These are phyloP conservation scores for Amblyteles armatorius DNA, from an alignment of 2,888 invertebrate genomes.

Conservation along the genomic window DNA sequence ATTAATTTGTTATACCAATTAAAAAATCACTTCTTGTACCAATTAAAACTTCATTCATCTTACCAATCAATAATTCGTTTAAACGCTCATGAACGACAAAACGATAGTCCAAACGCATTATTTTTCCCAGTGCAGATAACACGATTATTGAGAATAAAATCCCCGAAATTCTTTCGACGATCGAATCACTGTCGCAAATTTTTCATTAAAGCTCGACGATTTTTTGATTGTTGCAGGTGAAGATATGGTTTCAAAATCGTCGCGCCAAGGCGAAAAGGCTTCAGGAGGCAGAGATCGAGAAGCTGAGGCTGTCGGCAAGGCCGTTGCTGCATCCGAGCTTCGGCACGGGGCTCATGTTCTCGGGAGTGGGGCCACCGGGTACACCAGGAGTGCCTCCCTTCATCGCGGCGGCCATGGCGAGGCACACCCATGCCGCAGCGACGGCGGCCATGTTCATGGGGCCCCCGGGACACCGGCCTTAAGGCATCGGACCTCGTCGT, in stretches of 20 bases:
- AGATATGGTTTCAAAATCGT: slow-evolving; percentile 91
- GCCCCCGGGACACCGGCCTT: slow-evolving; percentile 83
- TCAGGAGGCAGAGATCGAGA: slow-evolving; percentile 98
- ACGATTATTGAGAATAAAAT: too few relatives aligned
- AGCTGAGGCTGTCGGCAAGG: slow-evolving; percentile 93
- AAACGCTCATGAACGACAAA: too few relatives aligned
- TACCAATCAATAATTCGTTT: too few relatives aligned
- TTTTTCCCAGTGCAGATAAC: too few relatives aligned
- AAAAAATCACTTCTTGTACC: too few relatives aligned
- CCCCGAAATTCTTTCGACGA: background rate
- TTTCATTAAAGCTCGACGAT: background rate
- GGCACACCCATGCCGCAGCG: slow-evolving; percentile 86
- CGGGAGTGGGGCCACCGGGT: slow-evolving; percentile 87
- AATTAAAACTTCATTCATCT: too few relatives aligned
- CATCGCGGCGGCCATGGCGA: slow-evolving; percentile 87
- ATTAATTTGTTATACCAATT: background rate
- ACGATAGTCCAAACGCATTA: too few relatives aligned
- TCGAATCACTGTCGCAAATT: background rate
- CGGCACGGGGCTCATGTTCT: slow-evolving; percentile 87
- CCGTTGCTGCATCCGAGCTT: slow-evolving; percentile 92
- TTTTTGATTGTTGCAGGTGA: slow-evolving; percentile 86
- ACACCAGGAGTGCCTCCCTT: slow-evolving; percentile 87
- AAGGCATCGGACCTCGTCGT: slow-evolving; percentile 59
- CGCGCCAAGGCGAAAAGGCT: slow-evolving; percentile 98
- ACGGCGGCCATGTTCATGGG: slow-evolving; percentile 84